These are phyloP conservation scores for Pangasius krempfi DNA, from an alignment of 2,797 vertebrate genomes.

Conservation along the genomic window DNA sequence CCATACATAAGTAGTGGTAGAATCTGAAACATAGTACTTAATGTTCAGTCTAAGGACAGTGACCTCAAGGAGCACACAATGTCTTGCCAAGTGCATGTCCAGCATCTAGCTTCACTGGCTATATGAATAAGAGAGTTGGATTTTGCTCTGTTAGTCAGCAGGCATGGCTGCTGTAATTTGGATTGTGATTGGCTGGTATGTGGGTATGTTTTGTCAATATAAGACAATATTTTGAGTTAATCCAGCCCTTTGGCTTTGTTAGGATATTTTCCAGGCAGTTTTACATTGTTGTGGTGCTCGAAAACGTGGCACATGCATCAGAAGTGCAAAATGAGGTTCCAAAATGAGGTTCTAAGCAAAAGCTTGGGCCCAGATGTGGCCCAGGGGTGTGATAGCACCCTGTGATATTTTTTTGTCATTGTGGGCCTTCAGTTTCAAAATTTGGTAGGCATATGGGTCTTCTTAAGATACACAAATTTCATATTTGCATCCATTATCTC, in stretches of 20 bases:
- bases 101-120: background rate
- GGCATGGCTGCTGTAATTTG: background rate
- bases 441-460: background rate
- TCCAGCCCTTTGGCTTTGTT: background rate
- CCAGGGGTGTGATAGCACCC: background rate
- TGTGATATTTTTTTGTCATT: background rate
- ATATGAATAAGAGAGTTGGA: background rate
- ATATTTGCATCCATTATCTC: background rate
- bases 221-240: background rate
- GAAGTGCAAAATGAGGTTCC: background rate
- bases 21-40: background rate
- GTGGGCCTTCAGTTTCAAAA: background rate
- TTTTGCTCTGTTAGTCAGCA: background rate
- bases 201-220: background rate
- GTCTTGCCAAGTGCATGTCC: background rate
- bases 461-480: background rate
- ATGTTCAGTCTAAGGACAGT: background rate
- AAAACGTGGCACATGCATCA: background rate
- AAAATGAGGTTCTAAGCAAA: too few species aligned
- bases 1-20: background rate
- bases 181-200: background rate
- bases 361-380: background rate
- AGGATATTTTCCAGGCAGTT: background rate
- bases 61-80: background rate
- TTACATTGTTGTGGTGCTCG: background rate